Percentiles rank a stretch among this genome's conserved stretches.
Evolutionary conservation across 2,797 vertebrate genomes (phyloP).

Genomic region (Enteromius argenteus): DNA sequence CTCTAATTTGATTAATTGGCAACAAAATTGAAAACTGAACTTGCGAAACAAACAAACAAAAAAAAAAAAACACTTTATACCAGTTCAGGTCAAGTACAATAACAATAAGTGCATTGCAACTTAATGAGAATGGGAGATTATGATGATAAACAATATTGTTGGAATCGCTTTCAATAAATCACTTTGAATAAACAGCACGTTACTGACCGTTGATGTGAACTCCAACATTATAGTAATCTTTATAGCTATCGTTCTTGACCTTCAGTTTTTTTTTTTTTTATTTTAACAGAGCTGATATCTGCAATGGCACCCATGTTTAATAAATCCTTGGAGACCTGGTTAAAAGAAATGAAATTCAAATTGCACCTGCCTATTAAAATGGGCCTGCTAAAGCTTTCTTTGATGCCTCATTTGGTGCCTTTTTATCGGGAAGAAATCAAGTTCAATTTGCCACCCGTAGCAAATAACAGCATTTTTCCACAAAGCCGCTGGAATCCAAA

Average conservation of each 20-base stretch:
- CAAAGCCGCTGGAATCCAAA: conserved; percentile 46
- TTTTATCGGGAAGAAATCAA: conserved; percentile 48
- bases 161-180: background rate
- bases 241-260: background rate
- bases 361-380: conserved; percentile 44
- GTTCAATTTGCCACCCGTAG: conserved; percentile 47
- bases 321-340: conserved; percentile 30
- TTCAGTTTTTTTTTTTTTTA: background rate
- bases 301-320: conserved; percentile 45
- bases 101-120: background rate
- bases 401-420: conserved; percentile 55
- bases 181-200: background rate
- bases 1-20: no score
- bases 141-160: background rate
- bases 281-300: background rate
- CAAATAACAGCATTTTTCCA: conserved; percentile 56
- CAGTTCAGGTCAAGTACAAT: background rate
- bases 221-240: background rate
- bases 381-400: conserved; percentile 40
- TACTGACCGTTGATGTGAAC: background rate
- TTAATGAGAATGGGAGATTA: background rate
- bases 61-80: background rate
- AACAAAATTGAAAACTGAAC: background rate
- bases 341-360: conserved; percentile 34
- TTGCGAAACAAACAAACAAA: background rate